Evolutionary conservation across 2,888 invertebrate species (phyloP).

Genomic region (Drosophila longiperda): DNA sequence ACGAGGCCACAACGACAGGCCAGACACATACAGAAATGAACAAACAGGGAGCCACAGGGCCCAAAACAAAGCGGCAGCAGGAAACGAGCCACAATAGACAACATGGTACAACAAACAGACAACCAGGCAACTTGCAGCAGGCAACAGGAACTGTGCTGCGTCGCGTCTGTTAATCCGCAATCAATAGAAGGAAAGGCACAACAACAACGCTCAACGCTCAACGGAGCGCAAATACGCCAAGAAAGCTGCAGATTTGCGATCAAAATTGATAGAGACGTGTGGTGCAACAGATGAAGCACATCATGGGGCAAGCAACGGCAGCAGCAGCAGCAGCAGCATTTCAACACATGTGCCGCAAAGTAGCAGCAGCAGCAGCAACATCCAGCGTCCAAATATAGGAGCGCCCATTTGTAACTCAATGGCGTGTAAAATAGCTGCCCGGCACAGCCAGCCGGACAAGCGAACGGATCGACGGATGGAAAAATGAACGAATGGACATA

Average conservation of each 20-base stretch:
- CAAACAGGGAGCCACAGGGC: conserved; percentile 24
- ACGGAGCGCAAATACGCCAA: conserved; percentile 55
- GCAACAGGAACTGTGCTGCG: conserved; percentile 55
- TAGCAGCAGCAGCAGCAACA: conserved; percentile 27
- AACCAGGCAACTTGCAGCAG: conserved; percentile 16
- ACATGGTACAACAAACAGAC: conserved; percentile 47
- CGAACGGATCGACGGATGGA: conserved; percentile 36
- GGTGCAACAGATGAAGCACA: conserved; percentile 3
- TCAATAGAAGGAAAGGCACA: conserved; percentile 50
- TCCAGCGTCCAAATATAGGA: conserved; percentile 29
- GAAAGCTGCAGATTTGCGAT: conserved; percentile 59
- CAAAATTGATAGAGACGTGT: conserved; percentile 63
- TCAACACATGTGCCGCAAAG: neutral
- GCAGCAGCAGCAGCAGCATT: neutral
- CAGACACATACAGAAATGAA: conserved; percentile 22
- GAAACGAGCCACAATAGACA: conserved; percentile 75
- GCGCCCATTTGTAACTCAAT: conserved; percentile 70
- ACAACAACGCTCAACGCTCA: conserved; percentile 40
- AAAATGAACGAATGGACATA: conserved; percentile 18
- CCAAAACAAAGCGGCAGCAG: conserved; percentile 68
- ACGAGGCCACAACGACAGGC: conserved; percentile 53
- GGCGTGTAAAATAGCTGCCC: conserved; percentile 76
- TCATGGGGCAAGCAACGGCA: neutral
- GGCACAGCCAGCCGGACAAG: conserved; percentile 46
- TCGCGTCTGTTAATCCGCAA: conserved; percentile 64